Evolutionary conservation across 2,888 invertebrate genomes (phyloP).

Genomic region (Holacanthella duospinosa): DNA sequence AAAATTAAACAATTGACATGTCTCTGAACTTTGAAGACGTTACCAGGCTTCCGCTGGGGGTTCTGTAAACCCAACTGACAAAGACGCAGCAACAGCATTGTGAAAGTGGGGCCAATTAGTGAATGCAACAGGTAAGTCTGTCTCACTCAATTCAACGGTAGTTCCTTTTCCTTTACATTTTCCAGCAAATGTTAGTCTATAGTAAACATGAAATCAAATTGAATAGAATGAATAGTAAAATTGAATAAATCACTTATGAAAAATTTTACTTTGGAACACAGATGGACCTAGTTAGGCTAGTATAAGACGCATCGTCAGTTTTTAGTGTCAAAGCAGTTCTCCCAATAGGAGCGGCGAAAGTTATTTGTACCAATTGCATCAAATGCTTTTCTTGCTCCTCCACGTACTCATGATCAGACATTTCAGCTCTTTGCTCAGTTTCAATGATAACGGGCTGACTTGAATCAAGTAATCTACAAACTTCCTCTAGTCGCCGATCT

Average conservation of each 20-base stretch:
- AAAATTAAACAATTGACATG: background rate
- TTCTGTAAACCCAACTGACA: conserved; percentile 29
- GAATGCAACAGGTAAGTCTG: conserved; percentile 26
- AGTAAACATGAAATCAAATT: background rate
- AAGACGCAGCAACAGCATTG: conserved; percentile 33
- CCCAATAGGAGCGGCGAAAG: conserved; percentile 35
- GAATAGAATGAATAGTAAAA: conserved; percentile 4
- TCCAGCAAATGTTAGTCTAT: conserved; percentile 30
- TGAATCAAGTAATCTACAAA: conserved; percentile 35
- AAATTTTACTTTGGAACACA: conserved; percentile 26
- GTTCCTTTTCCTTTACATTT: conserved; percentile 35
- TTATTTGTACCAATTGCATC: conserved; percentile 32
- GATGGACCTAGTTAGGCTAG: conserved; percentile 33
- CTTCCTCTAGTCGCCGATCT: conserved; percentile 35
- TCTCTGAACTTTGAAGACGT: background rate
- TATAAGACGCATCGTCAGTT: conserved; percentile 34
- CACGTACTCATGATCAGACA: conserved; percentile 37
- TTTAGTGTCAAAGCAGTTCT: conserved; percentile 34
- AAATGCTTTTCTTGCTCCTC: conserved; percentile 37
- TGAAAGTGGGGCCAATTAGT: conserved; percentile 35
- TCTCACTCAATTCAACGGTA: conserved; percentile 32
- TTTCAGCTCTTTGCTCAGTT: conserved; percentile 36
- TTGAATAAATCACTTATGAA: background rate
- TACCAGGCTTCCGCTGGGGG: conserved; percentile 34
- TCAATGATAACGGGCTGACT: conserved; percentile 29